Conservation (phyloP, 1,140 invertebrate species). For the Adelges cooleyi region DNA sequence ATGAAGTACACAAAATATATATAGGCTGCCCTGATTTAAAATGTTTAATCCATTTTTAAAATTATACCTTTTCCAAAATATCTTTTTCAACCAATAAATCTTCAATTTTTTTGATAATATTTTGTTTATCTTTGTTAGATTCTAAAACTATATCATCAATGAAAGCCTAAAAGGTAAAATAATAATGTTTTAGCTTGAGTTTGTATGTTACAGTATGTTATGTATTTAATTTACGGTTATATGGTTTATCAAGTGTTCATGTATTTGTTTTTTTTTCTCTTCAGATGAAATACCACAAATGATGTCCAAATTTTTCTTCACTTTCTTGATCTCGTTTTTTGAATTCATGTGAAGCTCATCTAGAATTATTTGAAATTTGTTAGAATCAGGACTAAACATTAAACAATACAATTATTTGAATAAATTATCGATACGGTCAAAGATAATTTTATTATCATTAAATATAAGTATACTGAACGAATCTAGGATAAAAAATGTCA, state of each 20-base stretch:
- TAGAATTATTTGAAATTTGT: not conserved
- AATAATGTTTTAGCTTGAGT: no score
- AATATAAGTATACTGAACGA: no score
- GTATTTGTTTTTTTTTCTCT: conserved; percentile 1
- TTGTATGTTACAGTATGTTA: no score
- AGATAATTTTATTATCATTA: no score
- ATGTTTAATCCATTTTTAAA: no score
- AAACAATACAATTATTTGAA: no score
- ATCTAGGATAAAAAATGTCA: no score
- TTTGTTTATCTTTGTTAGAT: conserved; percentile 6
- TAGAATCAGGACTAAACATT: not conserved
- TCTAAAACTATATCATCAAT: conserved; percentile 2
- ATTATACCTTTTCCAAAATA: conserved; percentile 12
- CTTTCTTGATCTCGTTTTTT: conserved; percentile 6
- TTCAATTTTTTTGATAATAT: conserved; percentile 20
- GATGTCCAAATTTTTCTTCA: not conserved
- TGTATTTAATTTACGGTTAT: conserved; percentile 6
- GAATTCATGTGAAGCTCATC: conserved; percentile 1
- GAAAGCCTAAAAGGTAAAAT: not conserved
- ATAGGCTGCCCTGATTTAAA: no score
- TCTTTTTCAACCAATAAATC: not conserved
- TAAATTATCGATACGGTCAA: no score
- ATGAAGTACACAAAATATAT: no score
- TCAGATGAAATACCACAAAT: not conserved
- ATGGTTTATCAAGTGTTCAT: not conserved